Evolutionary conservation across 2,113 vertebrate species (phyloP).

Genomic region (Stigmatopora argus): DNA sequence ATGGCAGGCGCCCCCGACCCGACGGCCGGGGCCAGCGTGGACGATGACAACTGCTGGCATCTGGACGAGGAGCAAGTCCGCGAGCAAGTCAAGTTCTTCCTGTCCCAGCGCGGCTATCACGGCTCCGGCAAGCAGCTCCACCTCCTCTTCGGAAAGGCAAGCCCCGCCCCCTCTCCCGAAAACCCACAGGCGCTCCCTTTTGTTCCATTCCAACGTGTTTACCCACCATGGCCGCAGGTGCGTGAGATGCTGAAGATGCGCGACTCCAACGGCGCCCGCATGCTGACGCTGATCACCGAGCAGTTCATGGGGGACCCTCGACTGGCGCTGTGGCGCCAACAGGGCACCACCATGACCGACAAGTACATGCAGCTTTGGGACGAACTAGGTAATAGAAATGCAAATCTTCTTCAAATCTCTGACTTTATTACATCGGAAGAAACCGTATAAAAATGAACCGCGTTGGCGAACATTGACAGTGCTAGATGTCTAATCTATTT

Average conservation of each 20-base stretch:
- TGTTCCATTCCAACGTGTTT: neutral
- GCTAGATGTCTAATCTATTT: too few species aligned
- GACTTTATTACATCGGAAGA: too few species aligned
- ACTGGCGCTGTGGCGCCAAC: constrained; percentile 90
- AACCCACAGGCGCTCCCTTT: neutral
- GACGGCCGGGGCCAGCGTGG: constrained; percentile 95
- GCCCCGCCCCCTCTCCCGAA: constrained; percentile 19
- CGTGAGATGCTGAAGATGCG: constrained; percentile 99
- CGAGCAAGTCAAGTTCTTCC: constrained; percentile 97
- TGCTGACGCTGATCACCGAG: constrained; percentile 96
- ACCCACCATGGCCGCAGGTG: constrained; percentile 70
- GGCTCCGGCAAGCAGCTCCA: constrained; percentile 98
- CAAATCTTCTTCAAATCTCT: too few species aligned
- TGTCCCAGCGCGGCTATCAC: constrained; percentile 94
- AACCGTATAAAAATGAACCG: too few species aligned
- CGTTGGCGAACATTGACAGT: too few species aligned
- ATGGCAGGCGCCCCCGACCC: constrained; percentile 91
- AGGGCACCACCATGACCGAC: constrained; percentile 97
- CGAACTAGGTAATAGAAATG: constrained; percentile 62
- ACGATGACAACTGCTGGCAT: constrained; percentile 99
- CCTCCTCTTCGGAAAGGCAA: constrained; percentile 98
- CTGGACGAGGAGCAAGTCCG: constrained; percentile 98
- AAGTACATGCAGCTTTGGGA: constrained; percentile 99
- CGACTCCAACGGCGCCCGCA: constrained; percentile 94
- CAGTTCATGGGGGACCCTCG: constrained; percentile 98